Conservation (phyloP, 2,888 invertebrate species). For the Cataglyphis albicans region DNA sequence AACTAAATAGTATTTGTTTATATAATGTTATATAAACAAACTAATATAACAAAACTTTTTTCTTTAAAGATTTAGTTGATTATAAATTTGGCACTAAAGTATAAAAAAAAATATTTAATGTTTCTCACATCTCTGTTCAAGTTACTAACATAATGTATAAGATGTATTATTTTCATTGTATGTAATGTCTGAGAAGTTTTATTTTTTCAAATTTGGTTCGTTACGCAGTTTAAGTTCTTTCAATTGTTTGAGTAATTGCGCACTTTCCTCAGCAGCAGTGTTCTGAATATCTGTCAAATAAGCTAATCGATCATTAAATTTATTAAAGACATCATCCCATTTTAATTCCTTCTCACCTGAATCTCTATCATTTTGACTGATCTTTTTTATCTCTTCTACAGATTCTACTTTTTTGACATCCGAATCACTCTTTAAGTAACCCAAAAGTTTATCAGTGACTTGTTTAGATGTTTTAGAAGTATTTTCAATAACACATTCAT, state of each 20-base stretch:
- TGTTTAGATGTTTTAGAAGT: not conserved
- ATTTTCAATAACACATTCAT: not conserved
- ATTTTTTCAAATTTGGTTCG: not conserved
- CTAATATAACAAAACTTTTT: not conserved
- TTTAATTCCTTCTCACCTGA: not conserved
- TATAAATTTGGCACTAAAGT: not conserved
- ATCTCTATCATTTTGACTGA: not conserved
- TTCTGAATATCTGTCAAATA: slow-evolving; percentile 16
- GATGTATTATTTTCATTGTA: not conserved
- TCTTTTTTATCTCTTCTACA: not conserved
- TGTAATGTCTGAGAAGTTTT: not conserved
- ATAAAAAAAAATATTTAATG: not conserved
- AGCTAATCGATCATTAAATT: slow-evolving; percentile 4
- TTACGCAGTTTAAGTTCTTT: not conserved
- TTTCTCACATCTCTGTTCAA: not conserved
- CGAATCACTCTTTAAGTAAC: not conserved
- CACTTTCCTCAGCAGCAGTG: slow-evolving; percentile 7
- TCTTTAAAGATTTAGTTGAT: not conserved
- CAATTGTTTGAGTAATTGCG: slow-evolving; percentile 7
- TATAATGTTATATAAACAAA: no score
- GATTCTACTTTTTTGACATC: not conserved
- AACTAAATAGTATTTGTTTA: not conserved
- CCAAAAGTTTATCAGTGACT: not conserved
- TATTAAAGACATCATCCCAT: not conserved
- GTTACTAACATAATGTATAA: not conserved